These are phyloP conservation scores for Poecilia velifera DNA, from an alignment of 2,797 vertebrate genomes.

Conservation along the genomic window DNA sequence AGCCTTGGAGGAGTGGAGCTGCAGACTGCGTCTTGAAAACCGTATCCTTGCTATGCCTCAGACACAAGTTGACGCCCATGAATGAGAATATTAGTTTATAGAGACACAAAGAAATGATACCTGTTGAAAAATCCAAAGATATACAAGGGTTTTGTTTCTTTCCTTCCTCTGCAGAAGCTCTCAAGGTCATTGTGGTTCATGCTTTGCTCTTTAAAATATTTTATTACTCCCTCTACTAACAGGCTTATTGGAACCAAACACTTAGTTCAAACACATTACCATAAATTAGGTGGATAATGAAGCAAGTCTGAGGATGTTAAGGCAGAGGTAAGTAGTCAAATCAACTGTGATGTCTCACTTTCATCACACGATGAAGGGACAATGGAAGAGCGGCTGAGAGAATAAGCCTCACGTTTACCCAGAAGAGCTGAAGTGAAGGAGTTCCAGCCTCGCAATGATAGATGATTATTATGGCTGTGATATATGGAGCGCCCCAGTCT, in stretches of 20 bases:
- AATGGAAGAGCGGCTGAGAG: constrained; percentile 39
- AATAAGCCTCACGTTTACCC: constrained; percentile 48
- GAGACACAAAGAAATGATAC: neutral
- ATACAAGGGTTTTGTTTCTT: neutral
- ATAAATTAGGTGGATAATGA: constrained; percentile 48
- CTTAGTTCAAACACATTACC: constrained; percentile 34
- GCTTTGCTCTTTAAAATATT: constrained; percentile 13
- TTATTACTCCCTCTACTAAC: constrained; percentile 14
- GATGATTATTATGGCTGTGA: constrained; percentile 75
- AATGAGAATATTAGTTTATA: neutral
- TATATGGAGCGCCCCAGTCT: constrained; percentile 57
- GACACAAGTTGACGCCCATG: constrained; percentile 26
- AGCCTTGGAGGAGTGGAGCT: neutral
- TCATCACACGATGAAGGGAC: constrained; percentile 30
- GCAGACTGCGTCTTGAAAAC: neutral
- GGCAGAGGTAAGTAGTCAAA: constrained; percentile 35
- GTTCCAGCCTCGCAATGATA: constrained; percentile 64
- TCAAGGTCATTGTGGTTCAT: neutral
- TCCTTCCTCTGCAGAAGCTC: neutral
- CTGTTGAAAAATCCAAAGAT: neutral
- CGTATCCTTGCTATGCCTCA: constrained; percentile 22
- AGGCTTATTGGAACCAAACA: constrained; percentile 20
- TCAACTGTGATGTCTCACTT: constrained; percentile 37
- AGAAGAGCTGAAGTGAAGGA: constrained; percentile 51
- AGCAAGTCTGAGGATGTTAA: constrained; percentile 40